Conservation (phyloP, 2,888 invertebrate species). For the Argyresthia albistria region DNA sequence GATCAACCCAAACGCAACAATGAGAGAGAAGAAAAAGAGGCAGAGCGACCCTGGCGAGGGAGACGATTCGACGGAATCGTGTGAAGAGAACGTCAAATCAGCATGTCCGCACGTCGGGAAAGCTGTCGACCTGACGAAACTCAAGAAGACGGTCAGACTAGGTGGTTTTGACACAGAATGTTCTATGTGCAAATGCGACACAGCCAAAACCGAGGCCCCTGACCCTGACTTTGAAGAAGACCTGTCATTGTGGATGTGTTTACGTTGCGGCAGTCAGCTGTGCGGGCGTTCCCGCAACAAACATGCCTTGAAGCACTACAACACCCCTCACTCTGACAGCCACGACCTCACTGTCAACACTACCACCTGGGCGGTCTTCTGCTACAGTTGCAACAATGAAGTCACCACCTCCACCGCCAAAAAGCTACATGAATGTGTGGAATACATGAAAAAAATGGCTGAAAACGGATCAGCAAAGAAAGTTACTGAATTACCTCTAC, state of each 20-base stretch:
- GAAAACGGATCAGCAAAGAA: conserved; percentile 25
- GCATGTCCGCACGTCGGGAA: conserved; percentile 80
- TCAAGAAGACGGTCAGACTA: conserved; percentile 71
- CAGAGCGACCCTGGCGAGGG: conserved; percentile 76
- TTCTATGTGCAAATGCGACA: conserved; percentile 68
- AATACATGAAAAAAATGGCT: conserved; percentile 77
- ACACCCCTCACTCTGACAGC: conserved; percentile 81
- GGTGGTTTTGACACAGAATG: conserved; percentile 72
- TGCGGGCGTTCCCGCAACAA: conserved; percentile 79
- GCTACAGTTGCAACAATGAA: conserved; percentile 83
- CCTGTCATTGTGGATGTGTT: conserved; percentile 81
- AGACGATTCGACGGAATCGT: conserved; percentile 80
- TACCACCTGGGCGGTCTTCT: conserved; percentile 81
- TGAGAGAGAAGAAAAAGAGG: conserved; percentile 81
- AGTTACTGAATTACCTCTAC: conserved; percentile 18
- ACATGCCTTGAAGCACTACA: conserved; percentile 83
- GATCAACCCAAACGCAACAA: conserved; percentile 46
- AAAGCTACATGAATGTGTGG: conserved; percentile 82
- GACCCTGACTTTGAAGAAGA: conserved; percentile 66
- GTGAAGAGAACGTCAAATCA: conserved; percentile 76
- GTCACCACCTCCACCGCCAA: conserved; percentile 74
- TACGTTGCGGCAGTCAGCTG: conserved; percentile 84
- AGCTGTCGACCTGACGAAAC: conserved; percentile 74
- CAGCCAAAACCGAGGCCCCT: conserved; percentile 30
- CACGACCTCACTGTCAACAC: conserved; percentile 84